phyloP scores from a whole-genome alignment of 2,888 invertebrate genomes.

The Sesamia inferens region DNA sequence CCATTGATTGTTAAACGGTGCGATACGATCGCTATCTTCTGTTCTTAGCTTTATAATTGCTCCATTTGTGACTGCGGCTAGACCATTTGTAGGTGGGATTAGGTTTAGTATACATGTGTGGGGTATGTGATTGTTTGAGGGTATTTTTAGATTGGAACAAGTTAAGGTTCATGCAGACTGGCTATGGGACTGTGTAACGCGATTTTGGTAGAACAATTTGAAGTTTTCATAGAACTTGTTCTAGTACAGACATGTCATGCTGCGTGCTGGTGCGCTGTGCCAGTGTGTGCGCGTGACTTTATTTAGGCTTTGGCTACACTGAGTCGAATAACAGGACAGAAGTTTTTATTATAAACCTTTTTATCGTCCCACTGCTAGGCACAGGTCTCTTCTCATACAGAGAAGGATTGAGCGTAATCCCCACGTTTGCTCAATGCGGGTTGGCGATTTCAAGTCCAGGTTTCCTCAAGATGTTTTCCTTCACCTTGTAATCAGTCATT shows the following conservation, averaged over 20 bases:
- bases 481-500: too few relatives aligned
- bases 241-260: not conserved
- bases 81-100: slow-evolving; percentile 55
- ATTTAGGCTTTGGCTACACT: not conserved
- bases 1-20: slow-evolving; percentile 61
- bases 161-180: not conserved
- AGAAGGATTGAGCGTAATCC: too few relatives aligned
- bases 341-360: too few relatives aligned
- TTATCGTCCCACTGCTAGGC: too few relatives aligned
- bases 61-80: slow-evolving; percentile 62
- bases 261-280: not conserved
- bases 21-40: slow-evolving; percentile 58
- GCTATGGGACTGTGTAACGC: not conserved
- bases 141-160: slow-evolving; percentile 5
- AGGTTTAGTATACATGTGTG: slow-evolving; percentile 7
- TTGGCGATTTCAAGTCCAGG: too few relatives aligned
- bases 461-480: too few relatives aligned
- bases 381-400: too few relatives aligned
- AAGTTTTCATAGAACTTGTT: not conserved
- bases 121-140: not conserved
- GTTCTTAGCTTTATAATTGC: slow-evolving; percentile 64
- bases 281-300: too few relatives aligned
- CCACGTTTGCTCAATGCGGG: too few relatives aligned
- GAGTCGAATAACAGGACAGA: not conserved
- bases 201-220: not conserved